A percentile compares a stretch with the other conserved stretches of the same genome.
Evolutionary conservation across 2,113 vertebrate species (phyloP).

Genomic region (Cephalopterus ornatus): DNA sequence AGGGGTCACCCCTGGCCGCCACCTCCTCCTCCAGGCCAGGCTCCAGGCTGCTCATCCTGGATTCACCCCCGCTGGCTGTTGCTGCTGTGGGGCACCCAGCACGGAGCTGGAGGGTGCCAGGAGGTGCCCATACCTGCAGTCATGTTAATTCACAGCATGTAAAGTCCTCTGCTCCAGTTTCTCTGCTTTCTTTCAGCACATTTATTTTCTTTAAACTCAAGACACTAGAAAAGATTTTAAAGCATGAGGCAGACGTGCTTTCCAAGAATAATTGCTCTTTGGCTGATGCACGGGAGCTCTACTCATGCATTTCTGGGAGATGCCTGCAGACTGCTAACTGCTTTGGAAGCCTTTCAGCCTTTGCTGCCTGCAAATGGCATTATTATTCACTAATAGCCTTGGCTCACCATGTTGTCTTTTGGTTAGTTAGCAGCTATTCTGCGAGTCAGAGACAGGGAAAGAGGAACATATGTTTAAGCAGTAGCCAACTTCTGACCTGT

Average conservation of each 20-base stretch:
- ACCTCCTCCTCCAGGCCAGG: neutral
- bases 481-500: slow-evolving; percentile 36
- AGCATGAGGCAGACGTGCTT: slow-evolving; percentile 32
- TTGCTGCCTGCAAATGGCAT: slow-evolving; percentile 59
- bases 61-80: neutral
- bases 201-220: neutral
- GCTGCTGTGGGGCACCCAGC: neutral
- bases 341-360: slow-evolving; percentile 62
- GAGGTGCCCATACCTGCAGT: neutral
- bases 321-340: slow-evolving; percentile 64
- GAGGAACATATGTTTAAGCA: slow-evolving; percentile 45
- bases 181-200: neutral
- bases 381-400: slow-evolving; percentile 63
- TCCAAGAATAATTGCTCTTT: slow-evolving; percentile 62
- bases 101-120: accelerated
- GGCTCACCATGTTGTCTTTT: slow-evolving; percentile 54
- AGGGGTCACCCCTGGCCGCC: neutral
- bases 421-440: slow-evolving; percentile 65
- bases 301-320: slow-evolving; percentile 62
- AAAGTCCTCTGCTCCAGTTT: neutral
- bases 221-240: neutral
- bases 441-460: slow-evolving; percentile 12
- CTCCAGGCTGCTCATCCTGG: neutral
- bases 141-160: accelerated
- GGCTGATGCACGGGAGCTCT: slow-evolving; percentile 58